Percentiles rank a stretch among this genome's conserved stretches.
Evolutionary conservation across 2,888 invertebrate species (phyloP).

Genomic region (Falcaria lacertinaria): DNA sequence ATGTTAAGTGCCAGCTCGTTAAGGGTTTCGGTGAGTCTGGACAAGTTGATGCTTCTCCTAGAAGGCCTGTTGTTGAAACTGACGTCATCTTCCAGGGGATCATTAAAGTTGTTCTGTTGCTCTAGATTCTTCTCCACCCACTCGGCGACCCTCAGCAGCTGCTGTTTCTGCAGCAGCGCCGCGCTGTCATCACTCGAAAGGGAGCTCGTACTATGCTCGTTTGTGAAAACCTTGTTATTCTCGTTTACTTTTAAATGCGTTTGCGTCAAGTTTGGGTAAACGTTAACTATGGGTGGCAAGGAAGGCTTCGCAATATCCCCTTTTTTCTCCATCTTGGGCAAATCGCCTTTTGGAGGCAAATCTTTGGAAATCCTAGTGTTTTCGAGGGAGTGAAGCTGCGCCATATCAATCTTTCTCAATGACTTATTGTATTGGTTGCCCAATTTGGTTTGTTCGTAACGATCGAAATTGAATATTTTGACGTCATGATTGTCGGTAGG

Average conservation of each 20-base stretch:
- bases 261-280: slow-evolving; percentile 71
- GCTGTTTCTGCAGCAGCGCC: slow-evolving; percentile 80
- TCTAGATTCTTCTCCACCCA: slow-evolving; percentile 86
- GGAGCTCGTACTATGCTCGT: slow-evolving; percentile 74
- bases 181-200: slow-evolving; percentile 76
- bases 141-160: slow-evolving; percentile 85
- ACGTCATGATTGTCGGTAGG: slow-evolving; percentile 58
- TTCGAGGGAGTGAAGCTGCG: slow-evolving; percentile 68
- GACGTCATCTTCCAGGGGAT: slow-evolving; percentile 65
- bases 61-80: slow-evolving; percentile 46
- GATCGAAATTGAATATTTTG: slow-evolving; percentile 76
- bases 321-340: slow-evolving; percentile 46
- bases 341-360: slow-evolving; percentile 49
- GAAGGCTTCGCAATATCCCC: slow-evolving; percentile 42
- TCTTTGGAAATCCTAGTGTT: slow-evolving; percentile 73
- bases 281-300: slow-evolving; percentile 64
- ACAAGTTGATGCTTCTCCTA: slow-evolving; percentile 58
- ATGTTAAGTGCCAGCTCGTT: slow-evolving; percentile 70
- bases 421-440: slow-evolving; percentile 53
- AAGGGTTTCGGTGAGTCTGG: slow-evolving; percentile 61
- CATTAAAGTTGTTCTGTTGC: slow-evolving; percentile 68
- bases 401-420: slow-evolving; percentile 68
- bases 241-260: slow-evolving; percentile 72
- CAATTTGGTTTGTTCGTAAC: slow-evolving; percentile 70
- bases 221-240: slow-evolving; percentile 64